These are phyloP conservation scores for Harpegnathos saltator DNA, from an alignment of 1,140 invertebrate genomes.

Conservation along the genomic window DNA sequence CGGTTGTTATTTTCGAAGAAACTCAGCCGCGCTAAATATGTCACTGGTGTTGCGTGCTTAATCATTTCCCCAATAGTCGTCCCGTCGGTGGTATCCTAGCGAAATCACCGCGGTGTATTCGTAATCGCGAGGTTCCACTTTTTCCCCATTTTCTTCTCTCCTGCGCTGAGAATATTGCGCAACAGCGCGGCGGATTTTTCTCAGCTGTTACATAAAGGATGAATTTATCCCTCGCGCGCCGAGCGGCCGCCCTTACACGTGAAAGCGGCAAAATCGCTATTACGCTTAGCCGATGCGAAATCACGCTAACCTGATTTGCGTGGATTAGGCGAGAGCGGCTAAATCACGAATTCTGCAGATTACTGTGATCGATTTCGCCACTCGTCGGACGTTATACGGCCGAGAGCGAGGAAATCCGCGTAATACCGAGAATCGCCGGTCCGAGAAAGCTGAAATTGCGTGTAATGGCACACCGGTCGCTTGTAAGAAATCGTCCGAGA, in stretches of 20 bases:
- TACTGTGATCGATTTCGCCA: slow-evolving; percentile 20
- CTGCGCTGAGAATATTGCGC: background rate
- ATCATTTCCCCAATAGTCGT: no score
- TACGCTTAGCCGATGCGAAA: background rate
- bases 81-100: no score
- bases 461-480: slow-evolving; percentile 6
- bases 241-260: background rate
- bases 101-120: no score
- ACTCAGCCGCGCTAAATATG: no score
- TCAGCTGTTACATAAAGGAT: background rate
- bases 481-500: slow-evolving; percentile 9
- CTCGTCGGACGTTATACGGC: slow-evolving; percentile 6
- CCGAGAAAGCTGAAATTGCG: slow-evolving; percentile 22
- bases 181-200: background rate
- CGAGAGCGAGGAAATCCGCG: slow-evolving; percentile 8
- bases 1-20: no score
- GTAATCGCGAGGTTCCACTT: no score
- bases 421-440: slow-evolving; percentile 6
- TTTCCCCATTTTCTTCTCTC: background rate
- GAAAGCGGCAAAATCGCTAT: background rate
- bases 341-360: slow-evolving; percentile 5
- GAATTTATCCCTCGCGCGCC: background rate
- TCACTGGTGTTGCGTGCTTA: no score
- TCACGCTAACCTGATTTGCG: slow-evolving; percentile 14
- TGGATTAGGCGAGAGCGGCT: slow-evolving; percentile 3